phyloP scores from a whole-genome alignment of 2,888 invertebrate genomes.

The Caprella mutica region DNA sequence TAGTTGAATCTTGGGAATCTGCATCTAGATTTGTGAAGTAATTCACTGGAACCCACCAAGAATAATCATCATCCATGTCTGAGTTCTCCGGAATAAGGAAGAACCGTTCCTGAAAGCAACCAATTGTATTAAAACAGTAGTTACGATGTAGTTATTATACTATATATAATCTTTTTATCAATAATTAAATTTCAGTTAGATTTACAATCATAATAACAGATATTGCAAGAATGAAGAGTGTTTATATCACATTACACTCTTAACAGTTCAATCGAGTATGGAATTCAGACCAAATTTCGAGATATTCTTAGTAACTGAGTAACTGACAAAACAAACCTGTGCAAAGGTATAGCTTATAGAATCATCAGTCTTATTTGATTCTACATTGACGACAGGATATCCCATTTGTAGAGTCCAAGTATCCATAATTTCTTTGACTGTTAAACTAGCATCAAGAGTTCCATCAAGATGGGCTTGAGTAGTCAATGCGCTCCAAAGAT shows the following conservation, averaged over 20 bases:
- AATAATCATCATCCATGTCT: constrained; percentile 32
- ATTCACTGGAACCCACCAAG: constrained; percentile 54
- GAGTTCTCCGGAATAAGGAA: constrained; percentile 45
- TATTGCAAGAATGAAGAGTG: no score
- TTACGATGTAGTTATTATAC: no score
- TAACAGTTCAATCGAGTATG: no score
- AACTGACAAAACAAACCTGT: no score
- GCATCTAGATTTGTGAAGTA: constrained; percentile 45
- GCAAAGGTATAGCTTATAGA: constrained; percentile 51
- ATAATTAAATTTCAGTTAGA: no score
- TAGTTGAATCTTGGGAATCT: constrained; percentile 47
- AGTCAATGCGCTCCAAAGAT: constrained; percentile 64
- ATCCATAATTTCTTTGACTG: constrained; percentile 60
- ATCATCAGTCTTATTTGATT: constrained; percentile 45
- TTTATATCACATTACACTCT: no score
- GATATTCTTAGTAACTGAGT: no score
- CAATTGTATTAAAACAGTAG: no score
- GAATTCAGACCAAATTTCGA: no score
- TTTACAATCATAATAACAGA: no score
- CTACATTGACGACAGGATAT: constrained; percentile 59
- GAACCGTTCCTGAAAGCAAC: constrained; percentile 50
- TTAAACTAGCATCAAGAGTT: constrained; percentile 49
- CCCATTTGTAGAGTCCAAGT: constrained; percentile 73
- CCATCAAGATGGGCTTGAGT: constrained; percentile 53
- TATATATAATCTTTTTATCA: no score